Base-by-base conservation (phyloP, 92 coral and sea anemone genomes). In the Palythoa caribaeorum region DNA sequence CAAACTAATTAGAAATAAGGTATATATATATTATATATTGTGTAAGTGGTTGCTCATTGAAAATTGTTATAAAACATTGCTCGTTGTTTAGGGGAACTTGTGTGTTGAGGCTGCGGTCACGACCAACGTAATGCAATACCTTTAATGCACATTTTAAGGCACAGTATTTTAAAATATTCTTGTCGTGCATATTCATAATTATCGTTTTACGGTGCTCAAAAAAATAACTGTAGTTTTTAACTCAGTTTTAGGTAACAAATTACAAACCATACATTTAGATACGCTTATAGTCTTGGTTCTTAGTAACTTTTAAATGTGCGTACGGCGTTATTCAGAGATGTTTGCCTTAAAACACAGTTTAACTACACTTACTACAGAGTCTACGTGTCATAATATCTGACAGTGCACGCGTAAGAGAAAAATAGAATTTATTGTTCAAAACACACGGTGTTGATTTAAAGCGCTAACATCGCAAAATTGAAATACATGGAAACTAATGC, bases 71-170 rank as follows among this genome's bases (percentile, higher is more conserved):
- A 88, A 90, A 44, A 44, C 50, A 44, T 44, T 8, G 50, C 70
- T 93, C 71, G 98, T 95, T 83, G 98, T 95, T 95, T 93, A 87
- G 98, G 95, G 76, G 98, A 91, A 92, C 98, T 94, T 86, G 90
- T 95, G 98, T 55, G 70, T 77, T 72, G 40, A 47, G 70, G 85
- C 65, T 87, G 86, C 74, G 90, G 93, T 87, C 75, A 35, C n/a
- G 10, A 7, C 19, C 76, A 12, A 44, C 53, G 86, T 44, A 65
- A 63, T 66, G 37, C 73, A 79, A 79, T 44, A 79, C 62, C 60
- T 17, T 12, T 19, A 53, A 59, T 17, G 84, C 38, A 65, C 66
- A 40, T 66, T 81, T 3, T 39, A 54, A 36, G 66, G 20, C 47
- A 3, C 5, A 44, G 50, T 44, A 44, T 59, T 14, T 19, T 13